Base-by-base conservation (phyloP, 2,797 vertebrate genomes). In the Gorsachius magnificus region DNA sequence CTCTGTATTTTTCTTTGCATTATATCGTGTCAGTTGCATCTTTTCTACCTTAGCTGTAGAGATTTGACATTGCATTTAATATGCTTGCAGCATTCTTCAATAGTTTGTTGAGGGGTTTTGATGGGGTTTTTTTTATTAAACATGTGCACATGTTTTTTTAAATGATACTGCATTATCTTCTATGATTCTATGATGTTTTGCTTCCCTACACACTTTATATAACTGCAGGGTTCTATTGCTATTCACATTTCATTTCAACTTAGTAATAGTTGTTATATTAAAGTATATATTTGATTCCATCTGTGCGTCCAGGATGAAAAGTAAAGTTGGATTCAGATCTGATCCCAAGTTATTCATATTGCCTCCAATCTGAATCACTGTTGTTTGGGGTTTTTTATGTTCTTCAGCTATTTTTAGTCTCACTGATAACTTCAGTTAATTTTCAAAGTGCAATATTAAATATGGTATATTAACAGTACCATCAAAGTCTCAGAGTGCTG, bases 81-180 rank as follows among this genome's bases (percentile, higher is more conserved):
- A 56, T 36, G 7, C 3, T 90, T 83, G 71, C 36, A 57, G 10
- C 45, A 81, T 83, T 78, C 36, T 57, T 7, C 13, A 48, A 20
- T 8, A 36, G 3, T n/a, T 72, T 57, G 14, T 74, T 43, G 3
- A 11, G 2, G 2, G 1, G 1, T 26, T 18, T 13, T 50, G 5
- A 41, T 41, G 41, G 11, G 6, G 2, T 21, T 21, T 17, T 46
- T n/a, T 64, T 38, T 13, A 69, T 51, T 54, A 75, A 54, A 38
- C 9, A 4, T 16, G 3, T 29, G 13, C 21, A 17, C 25, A 7
- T 15, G 13, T 45, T 81, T 80, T 84, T 64, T 5, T 22, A 84
- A 80, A 20, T 65, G 13, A 36, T 29, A 20, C 4, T 25, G 29
- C 13, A 58, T 63, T 71, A 36, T 69, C 5, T 35, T 70, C 7